These are phyloP conservation scores for Elanoides forficatus DNA, from an alignment of 2,113 vertebrate species.

Conservation along the genomic window DNA sequence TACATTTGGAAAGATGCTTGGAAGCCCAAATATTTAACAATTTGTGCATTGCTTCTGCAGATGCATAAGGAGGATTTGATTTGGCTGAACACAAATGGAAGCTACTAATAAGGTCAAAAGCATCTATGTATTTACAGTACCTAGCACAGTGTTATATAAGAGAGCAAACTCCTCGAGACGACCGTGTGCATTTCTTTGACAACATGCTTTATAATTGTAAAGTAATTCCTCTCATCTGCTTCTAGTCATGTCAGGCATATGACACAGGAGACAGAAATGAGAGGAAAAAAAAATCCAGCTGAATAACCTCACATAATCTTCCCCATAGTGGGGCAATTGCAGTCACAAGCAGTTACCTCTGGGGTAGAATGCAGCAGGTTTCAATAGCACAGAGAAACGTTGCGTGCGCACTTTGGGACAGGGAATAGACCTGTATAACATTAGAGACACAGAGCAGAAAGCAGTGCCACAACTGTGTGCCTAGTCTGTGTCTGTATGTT, in stretches of 20 bases:
- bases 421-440: not conserved
- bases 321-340: not conserved
- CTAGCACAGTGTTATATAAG: not conserved
- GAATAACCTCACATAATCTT: not conserved
- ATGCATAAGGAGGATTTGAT: not conserved
- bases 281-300: not conserved
- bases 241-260: not conserved
- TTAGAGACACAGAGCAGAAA: not conserved
- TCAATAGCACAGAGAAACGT: rapidly evolving
- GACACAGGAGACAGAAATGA: not conserved
- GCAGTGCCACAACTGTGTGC: not conserved
- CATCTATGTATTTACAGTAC: not conserved
- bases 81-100: not conserved
- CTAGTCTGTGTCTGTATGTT: not conserved
- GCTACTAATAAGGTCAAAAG: not conserved
- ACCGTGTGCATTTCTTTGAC: not conserved
- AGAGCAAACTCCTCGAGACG: not conserved
- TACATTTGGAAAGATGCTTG: not conserved
- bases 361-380: not conserved
- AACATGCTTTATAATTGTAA: not conserved
- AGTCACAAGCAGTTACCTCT: not conserved
- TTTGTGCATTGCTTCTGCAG: not conserved
- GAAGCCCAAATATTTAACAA: slow-evolving; percentile 26
- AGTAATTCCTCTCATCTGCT: not conserved
- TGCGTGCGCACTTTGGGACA: rapidly evolving